Conservation (phyloP, 2,113 vertebrate species). For the Malurus cyaneus region DNA sequence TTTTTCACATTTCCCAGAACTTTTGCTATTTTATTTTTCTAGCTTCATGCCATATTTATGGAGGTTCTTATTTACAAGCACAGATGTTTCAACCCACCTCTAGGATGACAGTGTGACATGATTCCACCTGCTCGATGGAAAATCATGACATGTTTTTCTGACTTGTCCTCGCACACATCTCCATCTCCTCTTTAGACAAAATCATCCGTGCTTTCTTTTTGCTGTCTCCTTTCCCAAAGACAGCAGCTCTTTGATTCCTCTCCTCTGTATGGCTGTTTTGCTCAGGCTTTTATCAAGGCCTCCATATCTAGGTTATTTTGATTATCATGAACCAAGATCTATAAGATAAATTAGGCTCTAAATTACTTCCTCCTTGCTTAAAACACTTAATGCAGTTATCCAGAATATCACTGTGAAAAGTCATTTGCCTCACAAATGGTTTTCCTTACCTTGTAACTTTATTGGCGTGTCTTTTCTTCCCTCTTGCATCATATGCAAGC, state of each 20-base stretch:
- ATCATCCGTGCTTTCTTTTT: neutral
- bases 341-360: neutral
- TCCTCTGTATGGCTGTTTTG: neutral
- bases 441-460: neutral
- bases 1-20: neutral
- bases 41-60: neutral
- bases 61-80: neutral
- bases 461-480: neutral
- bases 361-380: neutral
- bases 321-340: neutral
- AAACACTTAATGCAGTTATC: neutral
- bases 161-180: neutral
- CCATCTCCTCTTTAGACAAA: neutral
- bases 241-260: neutral
- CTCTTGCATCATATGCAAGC: neutral
- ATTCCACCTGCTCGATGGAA: constrained; percentile 6
- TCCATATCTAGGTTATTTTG: neutral
- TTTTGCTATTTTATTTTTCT: neutral
- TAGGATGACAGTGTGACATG: neutral
- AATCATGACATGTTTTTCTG: neutral
- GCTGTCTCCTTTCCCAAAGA: neutral
- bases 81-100: neutral
- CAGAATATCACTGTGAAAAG: neutral
- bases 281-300: neutral
- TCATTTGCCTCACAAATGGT: neutral